Base-by-base conservation (phyloP, 2,888 invertebrate genomes). In the Pseudococcus longispinus region DNA sequence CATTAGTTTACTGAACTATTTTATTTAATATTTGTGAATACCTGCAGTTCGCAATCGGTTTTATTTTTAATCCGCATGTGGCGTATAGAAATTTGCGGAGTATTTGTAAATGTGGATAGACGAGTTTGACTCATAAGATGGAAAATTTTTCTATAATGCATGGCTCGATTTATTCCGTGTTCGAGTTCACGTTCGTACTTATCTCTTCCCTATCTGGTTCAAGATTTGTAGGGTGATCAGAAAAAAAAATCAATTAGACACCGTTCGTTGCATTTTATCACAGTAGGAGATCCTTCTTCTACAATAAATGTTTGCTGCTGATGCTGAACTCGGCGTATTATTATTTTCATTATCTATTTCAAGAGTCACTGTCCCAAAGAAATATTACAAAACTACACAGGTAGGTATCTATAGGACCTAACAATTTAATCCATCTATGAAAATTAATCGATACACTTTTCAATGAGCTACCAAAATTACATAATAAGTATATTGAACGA, bases 1-100 rank as follows among this genome's bases (percentile, higher is more conserved):
- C 11, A 65, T 65, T 18, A 42, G 77, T 29, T 80, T 80, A 80
- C 23, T 42, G 37, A 80, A 80, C 77, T 80, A 80, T 80, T n/a
- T 55, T 55, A n/a, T n/a, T 80, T 20, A 37, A 80, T 80, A 80
- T 80, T 80, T 42, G 20, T 42, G 20, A 80, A 80, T 5, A 11
- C 29, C 51, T n/a, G 8, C 13, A 15, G 15, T 77, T 77, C 13
- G 15, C 20, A n/a, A 42, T 37, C 3, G 65, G 13, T 70, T 70
- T 6, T 29, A 70, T 29, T 70, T 65, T 80, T 42, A 80, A 80
- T 26, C n/a, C 37, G 18, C 5, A 6, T 4, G 18, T 5, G 26
- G 29, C 13, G 6, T 80, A 23, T 20, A 80, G 77, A 80, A 20
- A 80, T 80, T 80, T 42, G 77, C 60, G 15, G 29, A 29, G 23